Percentiles rank a stretch among this genome's conserved stretches.
These are phyloP conservation scores for Fukomys damarensis DNA, from an alignment of 2,113 vertebrate species.

Conservation along the genomic window DNA sequence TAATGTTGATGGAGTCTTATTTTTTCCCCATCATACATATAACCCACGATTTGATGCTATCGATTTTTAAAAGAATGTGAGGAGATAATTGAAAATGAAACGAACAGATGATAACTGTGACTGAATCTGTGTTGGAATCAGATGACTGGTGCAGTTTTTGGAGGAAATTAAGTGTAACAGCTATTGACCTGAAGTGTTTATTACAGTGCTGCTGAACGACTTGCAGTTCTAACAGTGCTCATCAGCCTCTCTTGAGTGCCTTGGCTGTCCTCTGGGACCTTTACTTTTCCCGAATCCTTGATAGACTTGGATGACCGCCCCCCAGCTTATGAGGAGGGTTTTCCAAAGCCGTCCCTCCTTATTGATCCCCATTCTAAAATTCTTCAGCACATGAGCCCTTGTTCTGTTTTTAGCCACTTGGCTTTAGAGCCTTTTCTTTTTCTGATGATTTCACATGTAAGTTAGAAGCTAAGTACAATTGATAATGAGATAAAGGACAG, in stretches of 20 bases:
- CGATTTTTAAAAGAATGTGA: background rate
- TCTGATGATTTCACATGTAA: background rate
- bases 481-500: background rate
- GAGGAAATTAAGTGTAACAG: background rate
- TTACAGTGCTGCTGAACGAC: background rate
- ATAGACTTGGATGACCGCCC: background rate
- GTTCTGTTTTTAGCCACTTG: conserved; percentile 14
- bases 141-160: background rate
- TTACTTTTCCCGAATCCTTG: background rate
- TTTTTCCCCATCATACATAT: background rate
- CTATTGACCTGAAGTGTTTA: conserved; percentile 18
- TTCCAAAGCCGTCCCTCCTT: background rate
- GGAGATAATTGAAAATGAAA: conserved; percentile 5
- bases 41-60: background rate
- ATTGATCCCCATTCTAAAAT: background rate
- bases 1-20: background rate
- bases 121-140: background rate
- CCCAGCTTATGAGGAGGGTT: background rate
- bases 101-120: conserved; percentile 3
- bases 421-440: conserved; percentile 30
- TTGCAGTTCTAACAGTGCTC: background rate
- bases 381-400: background rate
- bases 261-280: background rate
- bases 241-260: background rate
- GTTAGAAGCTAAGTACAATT: background rate